phyloP scores from a whole-genome alignment of 1,140 invertebrate species.

The Heliconius himera region DNA sequence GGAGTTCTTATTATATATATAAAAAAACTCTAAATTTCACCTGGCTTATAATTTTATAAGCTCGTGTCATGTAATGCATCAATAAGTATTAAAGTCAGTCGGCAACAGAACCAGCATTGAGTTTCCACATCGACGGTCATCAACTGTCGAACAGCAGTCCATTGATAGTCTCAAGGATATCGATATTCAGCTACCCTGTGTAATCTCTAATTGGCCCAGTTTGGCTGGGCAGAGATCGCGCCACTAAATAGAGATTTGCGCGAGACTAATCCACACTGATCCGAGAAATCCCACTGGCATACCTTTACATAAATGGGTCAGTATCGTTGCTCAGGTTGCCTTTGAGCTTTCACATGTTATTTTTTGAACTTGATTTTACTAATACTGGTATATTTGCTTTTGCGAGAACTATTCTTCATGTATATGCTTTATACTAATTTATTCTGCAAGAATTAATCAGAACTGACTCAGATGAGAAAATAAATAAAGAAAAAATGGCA shows the following conservation, averaged over 20 bases:
- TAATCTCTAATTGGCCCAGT: slow-evolving; percentile 78
- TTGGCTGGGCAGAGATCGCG: slow-evolving; percentile 66
- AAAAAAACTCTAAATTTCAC: too few relatives aligned
- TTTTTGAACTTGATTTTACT: slow-evolving; percentile 20
- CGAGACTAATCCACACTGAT: slow-evolving; percentile 71
- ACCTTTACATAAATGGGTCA: slow-evolving; percentile 67
- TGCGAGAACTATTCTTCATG: background rate
- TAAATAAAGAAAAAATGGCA: background rate
- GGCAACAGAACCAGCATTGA: background rate
- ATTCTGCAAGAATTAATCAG: background rate
- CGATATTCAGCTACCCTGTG: slow-evolving; percentile 30
- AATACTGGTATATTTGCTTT: slow-evolving; percentile 13
- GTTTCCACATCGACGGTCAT: background rate
- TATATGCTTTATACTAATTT: background rate
- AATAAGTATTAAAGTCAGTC: too few relatives aligned
- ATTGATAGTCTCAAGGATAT: slow-evolving; percentile 25
- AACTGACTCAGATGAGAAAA: background rate
- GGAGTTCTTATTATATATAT: too few relatives aligned
- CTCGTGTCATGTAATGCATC: too few relatives aligned
- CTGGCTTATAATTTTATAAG: too few relatives aligned
- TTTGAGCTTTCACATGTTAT: slow-evolving; percentile 25
- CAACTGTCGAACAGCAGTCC: slow-evolving; percentile 9
- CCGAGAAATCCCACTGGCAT: slow-evolving; percentile 64
- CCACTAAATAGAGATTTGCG: slow-evolving; percentile 78
- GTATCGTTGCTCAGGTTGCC: slow-evolving; percentile 43